Conservation (phyloP, 1,140 invertebrate genomes). For the Drosophila subobscura region DNA sequence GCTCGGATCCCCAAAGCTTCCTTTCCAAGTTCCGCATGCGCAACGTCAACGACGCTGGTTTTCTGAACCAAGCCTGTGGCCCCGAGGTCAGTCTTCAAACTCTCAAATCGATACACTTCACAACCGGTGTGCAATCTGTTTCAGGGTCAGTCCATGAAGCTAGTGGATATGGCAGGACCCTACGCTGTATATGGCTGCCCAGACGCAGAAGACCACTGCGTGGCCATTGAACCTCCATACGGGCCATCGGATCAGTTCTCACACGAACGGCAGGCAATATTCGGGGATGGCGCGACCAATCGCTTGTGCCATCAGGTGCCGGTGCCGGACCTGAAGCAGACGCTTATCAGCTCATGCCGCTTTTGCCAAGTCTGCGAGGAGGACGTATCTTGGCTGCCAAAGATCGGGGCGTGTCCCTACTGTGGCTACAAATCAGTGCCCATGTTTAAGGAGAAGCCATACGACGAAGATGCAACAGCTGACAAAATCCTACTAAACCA, state of each 20-base stretch:
- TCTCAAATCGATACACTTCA: too few relatives aligned
- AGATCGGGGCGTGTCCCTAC: constrained; percentile 67
- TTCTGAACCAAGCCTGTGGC: too few relatives aligned
- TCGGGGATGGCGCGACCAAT: constrained; percentile 47
- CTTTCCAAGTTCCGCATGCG: neutral
- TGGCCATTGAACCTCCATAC: constrained; percentile 13
- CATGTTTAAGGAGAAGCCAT: constrained; percentile 53
- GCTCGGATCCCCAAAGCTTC: too few relatives aligned
- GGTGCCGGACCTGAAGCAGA: constrained; percentile 46
- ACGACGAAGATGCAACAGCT: constrained; percentile 65
- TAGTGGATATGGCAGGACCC: constrained; percentile 62
- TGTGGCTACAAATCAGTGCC: constrained; percentile 75
- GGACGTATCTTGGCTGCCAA: constrained; percentile 73
- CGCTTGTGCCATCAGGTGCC: constrained; percentile 18
- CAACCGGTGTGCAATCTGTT: neutral
- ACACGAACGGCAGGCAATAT: neutral
- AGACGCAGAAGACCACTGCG: constrained; percentile 6
- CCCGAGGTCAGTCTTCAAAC: too few relatives aligned
- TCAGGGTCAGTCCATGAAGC: neutral
- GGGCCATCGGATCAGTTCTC: constrained; percentile 45
- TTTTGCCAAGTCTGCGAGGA: constrained; percentile 63
- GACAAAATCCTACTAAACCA: constrained; percentile 50
- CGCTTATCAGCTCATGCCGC: constrained; percentile 26
- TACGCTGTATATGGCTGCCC: constrained; percentile 31
- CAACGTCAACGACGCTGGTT: too few relatives aligned